Base-by-base conservation (phyloP, 1,140 invertebrate species). In the Telenomus remus region DNA sequence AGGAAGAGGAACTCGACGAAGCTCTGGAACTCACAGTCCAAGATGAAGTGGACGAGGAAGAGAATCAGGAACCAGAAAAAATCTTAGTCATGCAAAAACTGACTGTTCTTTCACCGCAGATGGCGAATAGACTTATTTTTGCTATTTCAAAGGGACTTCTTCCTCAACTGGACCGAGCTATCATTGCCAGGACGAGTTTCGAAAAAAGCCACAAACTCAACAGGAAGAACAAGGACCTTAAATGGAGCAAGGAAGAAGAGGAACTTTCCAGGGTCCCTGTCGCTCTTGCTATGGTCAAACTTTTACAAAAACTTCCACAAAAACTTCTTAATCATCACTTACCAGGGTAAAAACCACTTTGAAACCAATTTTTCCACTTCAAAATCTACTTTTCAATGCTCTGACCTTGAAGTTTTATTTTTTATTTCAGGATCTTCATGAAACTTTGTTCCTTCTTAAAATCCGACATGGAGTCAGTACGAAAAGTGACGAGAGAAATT, bases 201-300 rank as follows among this genome's bases (percentile, higher is more conserved):
- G 96, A 95, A 71, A 89, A 85, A 16, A 93, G 92, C 44, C 96
- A 97, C 84, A 97, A 97, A 82, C 81, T 95, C 0, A 95, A 95
- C 81, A 91, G 92, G 27, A 93, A 92, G 47, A 89, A 89, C 2
- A 88, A 89, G 0, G 89, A 91, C 16, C 66, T 64, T 0, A 11
- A 49, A 4, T 69, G 87, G 7, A 91, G 92, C 27, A 89, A 90
- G n/a, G 93, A 95, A 76, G 96, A 98, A 79, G 94, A 97, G 73
- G 96, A 98, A 82, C 93, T 98, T 73, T 87, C 96, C 59, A 90
- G 95, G 59, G 94, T 98, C 9, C 97, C 98, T 0, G 93, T 99
- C 74, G 96, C 96, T 0, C 86, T 98, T 39, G 96, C 97, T 0
- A 90, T 98, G 73, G 95, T 98, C 0, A 98, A 98, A 83, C 82